Conservation (phyloP, 1,140 invertebrate genomes). For the Cecropterus lyciades region DNA sequence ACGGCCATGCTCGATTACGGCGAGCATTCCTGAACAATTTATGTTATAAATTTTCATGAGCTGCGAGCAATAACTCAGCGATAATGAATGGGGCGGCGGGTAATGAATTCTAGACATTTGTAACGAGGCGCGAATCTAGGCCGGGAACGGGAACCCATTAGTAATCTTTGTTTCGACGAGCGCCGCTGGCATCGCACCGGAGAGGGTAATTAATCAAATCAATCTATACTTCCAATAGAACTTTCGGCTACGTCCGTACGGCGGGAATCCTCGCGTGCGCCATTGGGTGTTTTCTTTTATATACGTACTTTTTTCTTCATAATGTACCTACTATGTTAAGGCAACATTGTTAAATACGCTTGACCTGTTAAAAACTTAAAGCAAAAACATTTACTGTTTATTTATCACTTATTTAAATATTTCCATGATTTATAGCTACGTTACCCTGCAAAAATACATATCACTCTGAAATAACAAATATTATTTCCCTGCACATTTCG, state of each 20-base stretch:
- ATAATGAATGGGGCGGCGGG: constrained; percentile 5
- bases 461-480: too few species aligned
- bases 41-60: constrained; percentile 11
- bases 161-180: constrained; percentile 10
- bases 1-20: not conserved
- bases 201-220: constrained; percentile 7
- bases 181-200: not conserved
- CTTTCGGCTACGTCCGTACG: not conserved
- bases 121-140: constrained; percentile 4
- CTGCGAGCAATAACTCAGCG: constrained; percentile 5
- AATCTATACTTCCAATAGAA: not conserved
- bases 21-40: constrained; percentile 1
- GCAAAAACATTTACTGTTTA: too few species aligned
- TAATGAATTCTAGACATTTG: constrained; percentile 10
- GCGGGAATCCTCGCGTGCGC: too few species aligned
- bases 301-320: too few species aligned
- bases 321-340: too few species aligned
- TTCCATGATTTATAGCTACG: too few species aligned
- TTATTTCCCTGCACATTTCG: too few species aligned
- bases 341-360: too few species aligned
- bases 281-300: not conserved
- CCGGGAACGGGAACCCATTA: constrained; percentile 1
- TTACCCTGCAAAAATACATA: too few species aligned
- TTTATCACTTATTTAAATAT: too few species aligned
- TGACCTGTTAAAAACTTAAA: too few species aligned